Evolutionary conservation across 2,888 invertebrate species (phyloP), one percentile per base, ranked within the genome.

Genomic region (Chalcis sispes): DNA sequence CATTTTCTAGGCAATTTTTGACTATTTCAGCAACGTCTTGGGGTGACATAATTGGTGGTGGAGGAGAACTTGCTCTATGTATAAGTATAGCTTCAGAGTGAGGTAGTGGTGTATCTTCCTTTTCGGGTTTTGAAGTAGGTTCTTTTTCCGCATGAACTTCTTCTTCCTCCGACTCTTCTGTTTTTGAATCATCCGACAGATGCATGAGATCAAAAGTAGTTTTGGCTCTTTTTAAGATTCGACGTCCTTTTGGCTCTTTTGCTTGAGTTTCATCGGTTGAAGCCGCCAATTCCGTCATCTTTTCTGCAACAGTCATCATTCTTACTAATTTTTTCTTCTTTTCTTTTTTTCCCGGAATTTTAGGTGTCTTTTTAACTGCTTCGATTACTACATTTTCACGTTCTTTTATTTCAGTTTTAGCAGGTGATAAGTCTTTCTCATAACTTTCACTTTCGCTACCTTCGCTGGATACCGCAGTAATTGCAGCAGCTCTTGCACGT

Each of bases 401-500:
- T 59, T 48, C 18, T 5, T 59, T 18, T n/a, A 1, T 23, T 48
- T 54, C 10, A 67, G 23, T 75, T 79, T n/a, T 50, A 46, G 2
- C 59, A 1, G 25, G 4, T 1, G n/a, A 4, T 13, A 32, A 2
- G 15, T 58, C 46, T 10, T 74, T 58, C 20, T 70, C 29, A 1
- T 75, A 54, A 20, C 52, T 72, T n/a, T 80, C 74, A 23, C 64
- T 77, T 15, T 46, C 54, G 8, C 62, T 69, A 32, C 27, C 72
- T 42, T 75, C 65, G 42, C 67, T 62, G 20, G 81, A 81, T 36
- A 78, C 79, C 1, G 77, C 69, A 46, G 75, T 79, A 23, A 70
- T 46, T 15, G 75, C 69, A 7, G 80, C 78, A 0, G 78, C 70
- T 70, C 81, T 65, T 1, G 80, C 80, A 27, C 81, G 79, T 71